These are phyloP conservation scores for Elegia similella DNA, from an alignment of 2,888 invertebrate species.

Conservation along the genomic window DNA sequence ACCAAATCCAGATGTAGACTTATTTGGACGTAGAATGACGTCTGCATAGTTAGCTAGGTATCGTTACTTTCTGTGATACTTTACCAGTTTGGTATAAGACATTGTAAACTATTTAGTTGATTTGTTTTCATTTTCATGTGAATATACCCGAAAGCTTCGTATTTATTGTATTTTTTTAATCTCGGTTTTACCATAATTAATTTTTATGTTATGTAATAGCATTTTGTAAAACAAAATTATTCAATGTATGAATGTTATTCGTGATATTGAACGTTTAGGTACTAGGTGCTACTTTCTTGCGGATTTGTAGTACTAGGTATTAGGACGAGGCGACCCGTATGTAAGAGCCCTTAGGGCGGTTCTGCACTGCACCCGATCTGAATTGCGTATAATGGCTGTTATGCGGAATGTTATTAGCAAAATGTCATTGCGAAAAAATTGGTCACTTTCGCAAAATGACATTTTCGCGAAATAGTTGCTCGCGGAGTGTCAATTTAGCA, in stretches of 20 bases:
- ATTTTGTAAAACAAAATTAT: conserved; percentile 18
- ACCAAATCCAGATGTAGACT: conserved; percentile 64
- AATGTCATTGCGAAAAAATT: too few relatives aligned
- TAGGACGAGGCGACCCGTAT: neutral
- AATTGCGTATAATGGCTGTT: too few relatives aligned
- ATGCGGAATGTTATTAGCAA: too few relatives aligned
- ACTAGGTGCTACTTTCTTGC: conserved; percentile 18
- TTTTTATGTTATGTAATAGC: conserved; percentile 15
- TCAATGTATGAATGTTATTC: conserved; percentile 10
- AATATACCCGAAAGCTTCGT: conserved; percentile 23
- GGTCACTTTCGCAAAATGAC: too few relatives aligned
- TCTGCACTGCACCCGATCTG: too few relatives aligned
- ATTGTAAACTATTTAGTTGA: conserved; percentile 59
- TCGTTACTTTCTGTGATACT: conserved; percentile 81
- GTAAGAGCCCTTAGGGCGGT: neutral
- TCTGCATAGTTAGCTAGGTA: conserved; percentile 76
- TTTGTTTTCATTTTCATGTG: conserved; percentile 33
- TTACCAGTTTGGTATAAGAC: conserved; percentile 77
- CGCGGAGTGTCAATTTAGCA: too few relatives aligned
- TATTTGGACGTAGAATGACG: conserved; percentile 54
- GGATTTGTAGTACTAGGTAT: conserved; percentile 1
- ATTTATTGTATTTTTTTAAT: conserved; percentile 28
- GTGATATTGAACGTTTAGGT: conserved; percentile 13
- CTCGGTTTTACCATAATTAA: conserved; percentile 12
- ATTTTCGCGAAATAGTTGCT: too few relatives aligned